Evolutionary conservation across 1,140 invertebrate genomes (phyloP).

Genomic region (Drosophila grimshawi): DNA sequence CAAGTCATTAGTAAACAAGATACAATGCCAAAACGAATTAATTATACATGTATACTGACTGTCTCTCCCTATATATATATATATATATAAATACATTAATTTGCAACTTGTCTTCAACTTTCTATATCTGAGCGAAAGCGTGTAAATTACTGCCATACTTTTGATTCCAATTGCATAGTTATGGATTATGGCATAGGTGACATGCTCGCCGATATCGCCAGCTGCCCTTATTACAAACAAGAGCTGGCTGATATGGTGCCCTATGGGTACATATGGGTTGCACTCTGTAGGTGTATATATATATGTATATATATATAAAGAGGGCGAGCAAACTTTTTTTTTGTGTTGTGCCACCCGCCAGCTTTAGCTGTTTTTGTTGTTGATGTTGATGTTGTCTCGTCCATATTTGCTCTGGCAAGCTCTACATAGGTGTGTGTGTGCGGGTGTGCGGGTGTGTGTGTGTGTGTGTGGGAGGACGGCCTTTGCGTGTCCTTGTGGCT

Average conservation of each 20-base stretch:
- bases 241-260: slow-evolving; percentile 28
- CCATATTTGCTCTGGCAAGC: slow-evolving; percentile 26
- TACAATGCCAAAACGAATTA: background rate
- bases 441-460: slow-evolving; percentile 34
- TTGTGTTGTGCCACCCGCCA: slow-evolving; percentile 25
- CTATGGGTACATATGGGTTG: slow-evolving; percentile 16
- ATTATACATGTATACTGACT: no score
- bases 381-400: slow-evolving; percentile 34
- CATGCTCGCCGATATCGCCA: slow-evolving; percentile 11
- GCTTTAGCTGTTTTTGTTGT: slow-evolving; percentile 17
- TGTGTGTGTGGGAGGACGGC: slow-evolving; percentile 38
- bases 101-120: background rate
- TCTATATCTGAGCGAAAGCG: background rate
- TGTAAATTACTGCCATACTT: background rate
- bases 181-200: slow-evolving; percentile 3
- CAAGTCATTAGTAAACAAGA: background rate
- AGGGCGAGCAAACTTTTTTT: slow-evolving; percentile 30
- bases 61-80: background rate
- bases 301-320: slow-evolving; percentile 12
- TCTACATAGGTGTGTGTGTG: slow-evolving; percentile 26
- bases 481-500: slow-evolving; percentile 39
- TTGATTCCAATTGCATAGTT: background rate
- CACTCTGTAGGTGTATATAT: slow-evolving; percentile 11
- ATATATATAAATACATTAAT: background rate
- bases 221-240: slow-evolving; percentile 25